Percentiles rank a stretch among this genome's conserved stretches.
Evolutionary conservation across 1,140 invertebrate species (phyloP).

Genomic region (Drosophila littoralis): DNA sequence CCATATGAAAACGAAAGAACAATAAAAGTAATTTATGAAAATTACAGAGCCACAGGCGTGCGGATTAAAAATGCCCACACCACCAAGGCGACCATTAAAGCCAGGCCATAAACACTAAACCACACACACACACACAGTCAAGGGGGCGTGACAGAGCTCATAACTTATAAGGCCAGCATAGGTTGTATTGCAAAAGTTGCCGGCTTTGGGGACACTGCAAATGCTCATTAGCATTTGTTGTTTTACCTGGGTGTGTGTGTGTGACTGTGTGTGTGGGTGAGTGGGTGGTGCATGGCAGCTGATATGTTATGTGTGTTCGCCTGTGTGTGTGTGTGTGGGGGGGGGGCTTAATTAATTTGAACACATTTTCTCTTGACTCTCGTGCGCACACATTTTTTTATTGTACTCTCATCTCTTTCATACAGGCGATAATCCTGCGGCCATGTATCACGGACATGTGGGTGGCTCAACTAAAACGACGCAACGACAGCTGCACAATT

Average conservation of each 20-base stretch:
- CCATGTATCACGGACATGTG: constrained; percentile 87
- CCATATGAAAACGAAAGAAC: constrained; percentile 55
- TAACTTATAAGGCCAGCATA: constrained; percentile 67
- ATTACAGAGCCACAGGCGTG: constrained; percentile 75
- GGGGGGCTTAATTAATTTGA: constrained; percentile 73
- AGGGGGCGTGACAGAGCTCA: constrained; percentile 40
- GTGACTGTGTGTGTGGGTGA: constrained; percentile 19
- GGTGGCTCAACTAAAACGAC: constrained; percentile 85
- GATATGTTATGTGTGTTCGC: constrained; percentile 41
- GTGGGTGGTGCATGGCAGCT: neutral
- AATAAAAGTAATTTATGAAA: constrained; percentile 84
- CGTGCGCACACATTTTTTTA: constrained; percentile 2
- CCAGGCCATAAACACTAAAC: constrained; percentile 27
- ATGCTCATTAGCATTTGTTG: constrained; percentile 76
- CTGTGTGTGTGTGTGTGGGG: constrained; percentile 26
- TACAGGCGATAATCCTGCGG: constrained; percentile 87
- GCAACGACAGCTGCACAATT: constrained; percentile 76
- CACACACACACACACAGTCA: constrained; percentile 23
- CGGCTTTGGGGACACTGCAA: constrained; percentile 39
- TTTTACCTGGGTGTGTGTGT: constrained; percentile 11
- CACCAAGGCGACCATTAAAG: constrained; percentile 8
- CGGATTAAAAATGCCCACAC: constrained; percentile 74
- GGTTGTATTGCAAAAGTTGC: constrained; percentile 50
- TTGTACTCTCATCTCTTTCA: constrained; percentile 22
- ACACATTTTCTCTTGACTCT: constrained; percentile 43